Percentiles rank a stretch among this genome's conserved stretches.
These are phyloP conservation scores for Cepphus grylle DNA, from an alignment of 2,113 vertebrate species.

Conservation along the genomic window DNA sequence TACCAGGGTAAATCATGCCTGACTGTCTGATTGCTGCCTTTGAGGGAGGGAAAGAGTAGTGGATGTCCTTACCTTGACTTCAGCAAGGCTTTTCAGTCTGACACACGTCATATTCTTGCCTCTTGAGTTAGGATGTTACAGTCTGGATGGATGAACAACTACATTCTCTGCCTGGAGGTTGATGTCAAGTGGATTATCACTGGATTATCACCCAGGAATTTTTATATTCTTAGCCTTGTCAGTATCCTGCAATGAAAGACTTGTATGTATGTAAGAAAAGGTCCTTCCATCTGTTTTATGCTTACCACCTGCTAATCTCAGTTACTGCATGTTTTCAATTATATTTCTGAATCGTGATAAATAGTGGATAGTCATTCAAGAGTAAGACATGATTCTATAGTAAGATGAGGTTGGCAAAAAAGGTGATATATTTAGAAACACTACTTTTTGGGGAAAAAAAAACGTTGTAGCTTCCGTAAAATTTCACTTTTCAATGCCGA, in stretches of 20 bases:
- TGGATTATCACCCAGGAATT: not conserved
- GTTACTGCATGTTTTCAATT: not conserved
- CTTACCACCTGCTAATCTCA: not conserved
- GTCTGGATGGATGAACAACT: not conserved
- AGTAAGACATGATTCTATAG: not conserved
- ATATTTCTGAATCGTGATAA: not conserved
- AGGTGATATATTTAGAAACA: not conserved
- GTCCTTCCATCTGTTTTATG: not conserved
- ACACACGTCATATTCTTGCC: not conserved
- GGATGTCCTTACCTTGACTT: not conserved
- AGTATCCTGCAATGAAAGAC: not conserved
- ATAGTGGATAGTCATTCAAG: not conserved
- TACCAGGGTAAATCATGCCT: not conserved
- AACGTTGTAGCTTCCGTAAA: not conserved
- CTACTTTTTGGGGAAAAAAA: not conserved
- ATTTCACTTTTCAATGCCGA: not conserved
- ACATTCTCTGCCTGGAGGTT: not conserved
- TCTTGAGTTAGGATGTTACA: not conserved
- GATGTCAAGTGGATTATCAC: not conserved
- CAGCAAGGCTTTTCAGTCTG: not conserved
- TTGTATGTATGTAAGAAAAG: not conserved
- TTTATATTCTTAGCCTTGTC: not conserved
- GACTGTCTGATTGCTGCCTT: accelerated
- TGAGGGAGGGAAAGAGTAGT: not conserved
- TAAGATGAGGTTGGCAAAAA: not conserved